Percentiles rank a stretch among this genome's conserved stretches.
Evolutionary conservation across 2,888 invertebrate genomes (phyloP).

Genomic region (Invenusta paracnida): DNA sequence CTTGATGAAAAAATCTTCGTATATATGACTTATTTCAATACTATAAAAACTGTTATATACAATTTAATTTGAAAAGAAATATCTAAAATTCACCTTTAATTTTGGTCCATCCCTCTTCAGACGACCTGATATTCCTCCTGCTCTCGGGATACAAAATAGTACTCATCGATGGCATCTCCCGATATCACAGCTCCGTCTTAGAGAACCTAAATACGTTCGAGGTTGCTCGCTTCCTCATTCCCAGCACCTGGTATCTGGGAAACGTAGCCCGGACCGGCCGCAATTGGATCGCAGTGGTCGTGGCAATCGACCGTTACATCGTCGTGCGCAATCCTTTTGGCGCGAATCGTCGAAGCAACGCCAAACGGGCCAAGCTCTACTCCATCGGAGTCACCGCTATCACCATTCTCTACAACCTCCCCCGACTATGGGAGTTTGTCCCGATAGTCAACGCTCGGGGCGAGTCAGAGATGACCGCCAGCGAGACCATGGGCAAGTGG

Average conservation of each 20-base stretch:
- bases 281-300: constrained; percentile 42
- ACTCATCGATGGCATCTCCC: neutral
- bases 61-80: too few species aligned
- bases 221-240: neutral
- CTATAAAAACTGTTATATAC: too few species aligned
- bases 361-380: constrained; percentile 20
- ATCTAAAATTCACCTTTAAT: too few species aligned
- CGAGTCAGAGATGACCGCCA: neutral
- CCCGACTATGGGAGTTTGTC: constrained; percentile 34
- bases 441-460: constrained; percentile 14
- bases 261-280: constrained; percentile 35
- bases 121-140: constrained; percentile 34
- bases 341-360: constrained; percentile 30
- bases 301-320: constrained; percentile 36
- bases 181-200: neutral
- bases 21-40: too few species aligned
- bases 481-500: neutral
- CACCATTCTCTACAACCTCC: constrained; percentile 40
- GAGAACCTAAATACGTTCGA: neutral
- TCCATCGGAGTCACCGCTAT: constrained; percentile 17
- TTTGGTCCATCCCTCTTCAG: constrained; percentile 34
- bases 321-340: constrained; percentile 42
- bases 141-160: constrained; percentile 35
- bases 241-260: constrained; percentile 34
- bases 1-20: too few species aligned